Conservation (phyloP, 1,140 invertebrate genomes). For the Anastrepha ludens region DNA sequence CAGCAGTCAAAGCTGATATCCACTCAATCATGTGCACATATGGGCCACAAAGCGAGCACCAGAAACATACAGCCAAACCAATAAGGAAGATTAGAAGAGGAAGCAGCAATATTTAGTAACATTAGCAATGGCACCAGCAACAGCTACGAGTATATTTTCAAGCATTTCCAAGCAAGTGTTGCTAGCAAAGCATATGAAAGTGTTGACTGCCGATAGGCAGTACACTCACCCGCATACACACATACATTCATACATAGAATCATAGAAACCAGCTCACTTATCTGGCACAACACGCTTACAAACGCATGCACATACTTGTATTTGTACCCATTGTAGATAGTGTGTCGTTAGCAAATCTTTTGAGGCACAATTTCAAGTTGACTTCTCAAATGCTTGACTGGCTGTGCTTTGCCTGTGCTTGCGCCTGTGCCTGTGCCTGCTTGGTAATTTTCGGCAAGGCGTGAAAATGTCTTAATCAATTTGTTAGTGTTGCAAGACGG, state of each 20-base stretch:
- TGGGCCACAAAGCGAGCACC: conserved; percentile 25
- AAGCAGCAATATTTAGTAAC: conserved; percentile 4
- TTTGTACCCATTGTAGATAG: neutral
- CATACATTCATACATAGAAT: neutral
- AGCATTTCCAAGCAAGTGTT: conserved; percentile 30
- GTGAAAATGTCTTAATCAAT: conserved; percentile 52
- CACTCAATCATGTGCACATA: conserved; percentile 70
- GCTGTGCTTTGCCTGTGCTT: neutral
- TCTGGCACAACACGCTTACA: neutral
- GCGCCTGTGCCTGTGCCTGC: neutral
- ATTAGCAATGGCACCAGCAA: neutral
- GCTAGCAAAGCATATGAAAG: conserved; percentile 8
- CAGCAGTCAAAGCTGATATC: conserved; percentile 56
- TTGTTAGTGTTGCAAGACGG: conserved; percentile 43
- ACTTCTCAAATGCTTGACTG: conserved; percentile 39
- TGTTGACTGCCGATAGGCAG: conserved; percentile 48
- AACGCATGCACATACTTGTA: neutral
- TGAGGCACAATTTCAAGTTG: conserved; percentile 52
- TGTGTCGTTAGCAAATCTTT: conserved; percentile 49
- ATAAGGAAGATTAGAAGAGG: conserved; percentile 36
- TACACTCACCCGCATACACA: neutral
- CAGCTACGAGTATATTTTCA: neutral
- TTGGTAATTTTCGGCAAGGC: conserved; percentile 48
- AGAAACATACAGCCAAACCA: neutral
- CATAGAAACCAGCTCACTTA: conserved; percentile 8